Conservation (phyloP, 2,113 vertebrate genomes). For the Anarrhichthys ocellatus region DNA sequence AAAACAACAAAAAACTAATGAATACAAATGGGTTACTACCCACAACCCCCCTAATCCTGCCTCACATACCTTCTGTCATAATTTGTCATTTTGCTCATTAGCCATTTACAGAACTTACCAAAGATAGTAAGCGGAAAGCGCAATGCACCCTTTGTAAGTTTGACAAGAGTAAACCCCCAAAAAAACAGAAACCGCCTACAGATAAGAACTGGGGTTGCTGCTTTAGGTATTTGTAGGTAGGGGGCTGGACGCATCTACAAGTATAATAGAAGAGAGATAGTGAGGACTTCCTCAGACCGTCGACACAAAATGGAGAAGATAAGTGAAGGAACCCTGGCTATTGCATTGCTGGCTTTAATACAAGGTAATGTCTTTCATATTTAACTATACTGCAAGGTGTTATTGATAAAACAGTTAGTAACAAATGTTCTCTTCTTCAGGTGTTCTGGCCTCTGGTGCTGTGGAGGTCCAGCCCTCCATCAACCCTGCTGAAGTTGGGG, state of each 20-base stretch:
- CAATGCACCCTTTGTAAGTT: constrained; percentile 49
- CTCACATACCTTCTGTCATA: constrained; percentile 56
- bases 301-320: constrained; percentile 48
- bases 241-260: constrained; percentile 42
- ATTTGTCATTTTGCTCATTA: constrained; percentile 62
- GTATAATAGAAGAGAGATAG: constrained; percentile 34
- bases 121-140: constrained; percentile 30
- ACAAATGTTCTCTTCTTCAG: constrained; percentile 3
- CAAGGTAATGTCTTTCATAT: constrained; percentile 35
- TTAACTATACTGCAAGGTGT: not conserved
- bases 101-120: constrained; percentile 40
- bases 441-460: constrained; percentile 25
- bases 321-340: not conserved
- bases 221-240: constrained; percentile 17
- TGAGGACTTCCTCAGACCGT: constrained; percentile 16
- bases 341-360: constrained; percentile 38
- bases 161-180: constrained; percentile 38
- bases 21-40: not conserved
- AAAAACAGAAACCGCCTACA: constrained; percentile 50
- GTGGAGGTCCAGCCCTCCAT: constrained; percentile 58
- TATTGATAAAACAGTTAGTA: not conserved
- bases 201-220: constrained; percentile 56
- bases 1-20: not conserved
- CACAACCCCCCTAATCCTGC: not conserved
- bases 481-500: constrained; percentile 54